phyloP scores from a whole-genome alignment of 2,113 vertebrate species.

The Cariama cristata region DNA sequence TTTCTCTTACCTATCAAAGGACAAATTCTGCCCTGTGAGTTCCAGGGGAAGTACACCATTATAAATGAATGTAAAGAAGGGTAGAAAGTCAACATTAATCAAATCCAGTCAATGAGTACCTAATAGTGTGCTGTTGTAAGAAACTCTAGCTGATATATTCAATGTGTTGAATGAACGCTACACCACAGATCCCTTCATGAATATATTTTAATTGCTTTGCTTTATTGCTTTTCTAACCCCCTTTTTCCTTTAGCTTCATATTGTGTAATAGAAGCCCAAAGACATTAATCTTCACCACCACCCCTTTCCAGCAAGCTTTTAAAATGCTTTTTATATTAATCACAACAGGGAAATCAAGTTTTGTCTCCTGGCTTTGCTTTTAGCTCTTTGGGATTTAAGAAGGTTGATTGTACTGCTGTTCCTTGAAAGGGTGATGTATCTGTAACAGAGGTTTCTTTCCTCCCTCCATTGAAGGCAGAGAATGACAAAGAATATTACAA shows the following conservation, averaged over 20 bases:
- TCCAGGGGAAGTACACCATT: not conserved
- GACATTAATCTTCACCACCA: not conserved
- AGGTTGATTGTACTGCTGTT: not conserved
- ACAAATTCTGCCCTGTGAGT: not conserved
- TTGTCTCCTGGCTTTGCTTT: not conserved
- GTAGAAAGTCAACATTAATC: not conserved
- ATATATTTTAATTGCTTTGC: not conserved
- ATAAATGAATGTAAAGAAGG: not conserved
- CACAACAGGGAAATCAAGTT: not conserved
- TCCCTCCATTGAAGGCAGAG: not conserved
- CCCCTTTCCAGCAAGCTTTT: not conserved
- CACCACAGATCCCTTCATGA: not conserved
- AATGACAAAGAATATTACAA: not conserved
- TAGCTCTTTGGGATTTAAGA: not conserved
- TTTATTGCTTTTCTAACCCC: not conserved
- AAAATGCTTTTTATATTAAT: not conserved
- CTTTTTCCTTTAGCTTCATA: not conserved
- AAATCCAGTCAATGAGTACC: not conserved
- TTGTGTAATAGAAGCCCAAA: not conserved
- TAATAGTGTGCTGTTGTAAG: not conserved
- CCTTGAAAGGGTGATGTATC: not conserved
- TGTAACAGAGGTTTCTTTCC: not conserved
- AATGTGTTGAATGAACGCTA: not conserved
- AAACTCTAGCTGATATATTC: not conserved
- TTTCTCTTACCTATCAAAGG: not conserved